A percentile compares a stretch with the other conserved stretches of the same genome.
Conservation (phyloP, 2,797 vertebrate genomes). For the Mus spretus region DNA sequence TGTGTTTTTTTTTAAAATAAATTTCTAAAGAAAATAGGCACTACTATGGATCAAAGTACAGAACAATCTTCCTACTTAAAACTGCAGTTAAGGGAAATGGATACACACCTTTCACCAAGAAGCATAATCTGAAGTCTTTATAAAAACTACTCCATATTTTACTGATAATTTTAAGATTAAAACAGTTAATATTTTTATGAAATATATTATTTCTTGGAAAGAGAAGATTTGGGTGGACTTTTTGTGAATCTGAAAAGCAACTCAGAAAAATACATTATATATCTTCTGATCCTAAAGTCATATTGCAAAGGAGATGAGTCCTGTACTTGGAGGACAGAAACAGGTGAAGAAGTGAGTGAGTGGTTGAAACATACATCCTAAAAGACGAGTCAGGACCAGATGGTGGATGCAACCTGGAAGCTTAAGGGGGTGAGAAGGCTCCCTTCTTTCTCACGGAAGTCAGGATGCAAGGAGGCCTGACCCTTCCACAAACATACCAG, state of each 20-base stretch:
- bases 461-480: neutral
- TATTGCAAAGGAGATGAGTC: neutral
- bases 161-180: neutral
- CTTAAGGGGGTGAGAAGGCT: neutral
- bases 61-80: no score
- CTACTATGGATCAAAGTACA: no score
- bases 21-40: no score
- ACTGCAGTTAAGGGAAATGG: no score
- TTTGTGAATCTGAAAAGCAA: neutral
- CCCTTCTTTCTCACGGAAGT: neutral
- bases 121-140: no score
- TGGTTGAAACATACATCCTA: neutral
- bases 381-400: neutral
- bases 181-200: neutral
- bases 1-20: no score
- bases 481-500: neutral
- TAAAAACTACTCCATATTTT: no score
- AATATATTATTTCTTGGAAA: neutral
- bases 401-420: neutral
- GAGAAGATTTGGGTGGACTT: neutral
- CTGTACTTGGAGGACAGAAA: neutral
- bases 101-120: no score
- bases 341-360: neutral
- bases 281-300: neutral
- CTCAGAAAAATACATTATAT: neutral